Evolutionary conservation across 2,888 invertebrate species (phyloP).

Genomic region (Xestia ashworthii): DNA sequence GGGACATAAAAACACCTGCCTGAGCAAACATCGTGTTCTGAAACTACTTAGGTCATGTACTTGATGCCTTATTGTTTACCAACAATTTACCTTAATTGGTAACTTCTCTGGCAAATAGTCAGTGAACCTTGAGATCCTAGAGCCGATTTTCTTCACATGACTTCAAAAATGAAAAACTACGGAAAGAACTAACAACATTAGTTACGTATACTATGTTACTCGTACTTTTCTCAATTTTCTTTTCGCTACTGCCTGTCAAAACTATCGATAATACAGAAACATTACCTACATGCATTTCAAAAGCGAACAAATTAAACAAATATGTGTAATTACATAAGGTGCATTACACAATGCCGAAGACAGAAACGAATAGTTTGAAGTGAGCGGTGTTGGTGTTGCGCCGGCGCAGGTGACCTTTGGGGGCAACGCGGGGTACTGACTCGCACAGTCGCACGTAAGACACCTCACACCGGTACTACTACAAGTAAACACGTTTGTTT

Average conservation of each 20-base stretch:
- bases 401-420: conserved; percentile 58
- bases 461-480: conserved; percentile 2
- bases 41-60: neutral
- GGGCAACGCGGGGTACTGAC: conserved; percentile 34
- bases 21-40: neutral
- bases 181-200: neutral
- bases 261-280: conserved; percentile 9
- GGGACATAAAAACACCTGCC: neutral
- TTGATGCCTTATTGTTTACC: neutral
- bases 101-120: neutral
- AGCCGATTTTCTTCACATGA: neutral
- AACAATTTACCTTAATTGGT: neutral
- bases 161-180: neutral
- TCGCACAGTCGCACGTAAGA: conserved; percentile 32
- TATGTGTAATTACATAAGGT: conserved; percentile 48
- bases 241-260: neutral
- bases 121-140: neutral
- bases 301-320: conserved; percentile 16
- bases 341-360: conserved; percentile 57
- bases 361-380: conserved; percentile 52
- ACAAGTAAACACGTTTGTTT: conserved; percentile 43
- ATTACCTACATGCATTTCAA: conserved; percentile 12
- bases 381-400: conserved; percentile 58
- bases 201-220: neutral
- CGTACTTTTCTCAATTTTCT: neutral